A percentile compares a stretch with the other conserved stretches of the same genome.
These are phyloP conservation scores for Pseudopipra pipra DNA, from an alignment of 2,113 vertebrate species.

Conservation along the genomic window DNA sequence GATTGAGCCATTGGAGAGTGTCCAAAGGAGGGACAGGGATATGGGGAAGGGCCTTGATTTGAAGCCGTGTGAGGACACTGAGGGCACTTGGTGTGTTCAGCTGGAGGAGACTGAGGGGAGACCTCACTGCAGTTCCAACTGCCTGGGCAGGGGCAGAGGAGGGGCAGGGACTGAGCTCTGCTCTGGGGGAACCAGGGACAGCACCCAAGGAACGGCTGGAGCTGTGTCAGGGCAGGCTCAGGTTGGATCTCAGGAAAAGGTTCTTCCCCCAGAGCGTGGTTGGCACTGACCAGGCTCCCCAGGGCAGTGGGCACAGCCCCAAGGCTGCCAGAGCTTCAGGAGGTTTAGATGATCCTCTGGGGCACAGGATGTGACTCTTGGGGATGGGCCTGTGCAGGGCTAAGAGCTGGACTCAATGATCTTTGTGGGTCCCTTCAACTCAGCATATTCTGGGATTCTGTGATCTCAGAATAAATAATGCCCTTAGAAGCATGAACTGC, in stretches of 20 bases:
- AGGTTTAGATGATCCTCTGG: neutral
- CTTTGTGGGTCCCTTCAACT: neutral
- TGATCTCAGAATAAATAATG: neutral
- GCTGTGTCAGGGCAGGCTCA: no score
- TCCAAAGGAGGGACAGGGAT: neutral
- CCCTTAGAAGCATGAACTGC: neutral
- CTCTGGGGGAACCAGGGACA: no score
- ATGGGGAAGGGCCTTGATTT: neutral
- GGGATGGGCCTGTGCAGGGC: neutral
- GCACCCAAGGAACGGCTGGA: no score
- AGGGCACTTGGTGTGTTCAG: neutral
- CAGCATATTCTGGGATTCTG: neutral
- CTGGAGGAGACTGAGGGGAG: neutral
- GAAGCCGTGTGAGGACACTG: neutral
- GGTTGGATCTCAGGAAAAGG: no score
- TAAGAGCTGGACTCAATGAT: neutral
- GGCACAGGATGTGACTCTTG: neutral
- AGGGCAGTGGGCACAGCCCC: neutral
- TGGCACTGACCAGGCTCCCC: neutral
- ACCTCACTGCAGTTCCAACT: neutral
- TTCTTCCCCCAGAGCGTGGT: neutral
- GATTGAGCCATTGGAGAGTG: neutral
- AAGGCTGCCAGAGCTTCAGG: neutral
- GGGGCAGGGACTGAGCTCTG: no score
- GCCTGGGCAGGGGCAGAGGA: neutral